Conservation (phyloP, 2,113 vertebrate species). For the Plectropomus leopardus region DNA sequence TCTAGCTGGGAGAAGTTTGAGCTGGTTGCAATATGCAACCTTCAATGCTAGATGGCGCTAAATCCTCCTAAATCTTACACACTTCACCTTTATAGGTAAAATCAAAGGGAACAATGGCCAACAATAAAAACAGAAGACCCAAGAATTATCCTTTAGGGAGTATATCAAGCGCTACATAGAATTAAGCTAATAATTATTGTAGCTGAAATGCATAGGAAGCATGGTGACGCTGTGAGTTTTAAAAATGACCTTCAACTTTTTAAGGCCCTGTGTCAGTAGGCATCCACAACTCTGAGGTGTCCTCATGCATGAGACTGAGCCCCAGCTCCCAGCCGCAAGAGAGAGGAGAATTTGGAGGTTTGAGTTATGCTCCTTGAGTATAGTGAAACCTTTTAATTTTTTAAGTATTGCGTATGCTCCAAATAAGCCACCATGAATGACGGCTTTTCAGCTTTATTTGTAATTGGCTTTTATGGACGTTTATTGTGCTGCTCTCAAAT, state of each 20-base stretch:
- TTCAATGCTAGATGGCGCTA: too few relatives aligned
- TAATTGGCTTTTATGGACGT: constrained; percentile 10
- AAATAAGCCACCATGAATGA: constrained; percentile 18
- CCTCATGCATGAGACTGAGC: neutral
- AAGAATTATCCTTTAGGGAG: neutral
- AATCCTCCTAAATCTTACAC: too few relatives aligned
- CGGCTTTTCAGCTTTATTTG: neutral
- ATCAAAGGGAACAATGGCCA: neutral
- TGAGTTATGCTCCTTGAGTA: neutral
- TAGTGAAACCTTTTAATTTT: neutral
- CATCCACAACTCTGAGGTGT: neutral
- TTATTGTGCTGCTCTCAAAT: constrained; percentile 12
- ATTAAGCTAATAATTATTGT: neutral
- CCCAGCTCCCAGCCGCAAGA: neutral
- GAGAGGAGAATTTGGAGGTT: neutral
- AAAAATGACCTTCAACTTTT: neutral
- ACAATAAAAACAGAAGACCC: neutral
- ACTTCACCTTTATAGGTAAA: too few relatives aligned
- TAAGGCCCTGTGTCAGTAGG: neutral
- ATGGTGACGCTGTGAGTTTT: neutral
- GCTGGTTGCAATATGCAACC: too few relatives aligned
- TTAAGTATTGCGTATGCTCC: neutral
- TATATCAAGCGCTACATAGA: neutral
- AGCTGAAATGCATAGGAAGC: neutral
- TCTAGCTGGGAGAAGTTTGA: too few relatives aligned